Conservation (phyloP, 2,113 vertebrate species). For the Cyprinodon variegatus region DNA sequence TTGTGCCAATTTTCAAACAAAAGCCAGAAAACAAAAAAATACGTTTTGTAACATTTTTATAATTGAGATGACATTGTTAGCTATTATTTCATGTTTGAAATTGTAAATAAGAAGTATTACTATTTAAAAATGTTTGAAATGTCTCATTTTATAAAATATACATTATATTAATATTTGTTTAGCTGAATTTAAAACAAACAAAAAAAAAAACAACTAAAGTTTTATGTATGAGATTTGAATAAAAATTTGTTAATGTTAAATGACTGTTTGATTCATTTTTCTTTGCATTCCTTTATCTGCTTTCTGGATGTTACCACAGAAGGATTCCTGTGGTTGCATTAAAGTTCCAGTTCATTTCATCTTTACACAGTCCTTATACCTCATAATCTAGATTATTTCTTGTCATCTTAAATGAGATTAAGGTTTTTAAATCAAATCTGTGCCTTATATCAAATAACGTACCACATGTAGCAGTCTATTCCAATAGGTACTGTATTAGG, state of each 20-base stretch:
- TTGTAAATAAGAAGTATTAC: constrained; percentile 98
- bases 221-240: constrained; percentile 88
- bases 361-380: background rate
- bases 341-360: background rate
- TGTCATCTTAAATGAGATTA: background rate
- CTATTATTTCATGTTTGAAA: constrained; percentile 90
- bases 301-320: background rate
- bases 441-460: background rate
- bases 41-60: constrained; percentile 93
- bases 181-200: constrained; percentile 82
- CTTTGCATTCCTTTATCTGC: background rate
- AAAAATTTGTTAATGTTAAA: constrained; percentile 79
- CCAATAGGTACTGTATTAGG: background rate
- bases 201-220: constrained; percentile 82
- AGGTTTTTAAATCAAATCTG: background rate
- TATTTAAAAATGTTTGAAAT: constrained; percentile 99
- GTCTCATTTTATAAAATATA: constrained; percentile 86
- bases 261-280: background rate
- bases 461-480: background rate
- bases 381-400: background rate
- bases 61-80: constrained; percentile 76
- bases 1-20: constrained; percentile 84
- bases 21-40: constrained; percentile 75
- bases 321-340: background rate
- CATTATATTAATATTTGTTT: constrained; percentile 82